Evolutionary conservation across 2,113 vertebrate species (phyloP).

Genomic region (Marmota monax): DNA sequence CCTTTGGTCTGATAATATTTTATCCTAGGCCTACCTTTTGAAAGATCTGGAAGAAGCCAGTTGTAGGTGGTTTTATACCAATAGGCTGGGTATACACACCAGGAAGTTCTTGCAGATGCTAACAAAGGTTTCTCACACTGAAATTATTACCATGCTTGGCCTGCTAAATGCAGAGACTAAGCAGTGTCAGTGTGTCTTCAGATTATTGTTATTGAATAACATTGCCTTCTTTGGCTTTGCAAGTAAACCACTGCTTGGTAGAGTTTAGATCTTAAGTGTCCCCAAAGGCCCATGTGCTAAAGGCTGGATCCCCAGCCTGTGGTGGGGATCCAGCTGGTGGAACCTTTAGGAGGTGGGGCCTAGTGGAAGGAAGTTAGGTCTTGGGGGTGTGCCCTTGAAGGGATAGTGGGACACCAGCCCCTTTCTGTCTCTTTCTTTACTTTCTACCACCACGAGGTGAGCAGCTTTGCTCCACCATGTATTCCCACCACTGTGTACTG

Average conservation of each 20-base stretch:
- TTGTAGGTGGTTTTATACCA: neutral
- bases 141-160: neutral
- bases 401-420: neutral
- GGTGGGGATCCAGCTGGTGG: neutral
- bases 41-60: neutral
- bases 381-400: neutral
- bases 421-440: neutral
- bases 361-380: neutral
- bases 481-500: neutral
- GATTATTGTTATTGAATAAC: neutral
- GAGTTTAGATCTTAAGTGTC: neutral
- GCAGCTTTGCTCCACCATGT: neutral
- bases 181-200: neutral
- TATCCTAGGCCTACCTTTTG: neutral
- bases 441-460: neutral
- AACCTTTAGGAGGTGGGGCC: neutral
- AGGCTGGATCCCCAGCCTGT: neutral
- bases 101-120: neutral
- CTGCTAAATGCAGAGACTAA: neutral
- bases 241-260: neutral
- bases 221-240: neutral
- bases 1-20: neutral
- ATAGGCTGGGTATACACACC: rapidly evolving
- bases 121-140: neutral
- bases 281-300: neutral